These are phyloP conservation scores for Prionace glauca DNA, from an alignment of 2,797 vertebrate genomes.

Conservation along the genomic window DNA sequence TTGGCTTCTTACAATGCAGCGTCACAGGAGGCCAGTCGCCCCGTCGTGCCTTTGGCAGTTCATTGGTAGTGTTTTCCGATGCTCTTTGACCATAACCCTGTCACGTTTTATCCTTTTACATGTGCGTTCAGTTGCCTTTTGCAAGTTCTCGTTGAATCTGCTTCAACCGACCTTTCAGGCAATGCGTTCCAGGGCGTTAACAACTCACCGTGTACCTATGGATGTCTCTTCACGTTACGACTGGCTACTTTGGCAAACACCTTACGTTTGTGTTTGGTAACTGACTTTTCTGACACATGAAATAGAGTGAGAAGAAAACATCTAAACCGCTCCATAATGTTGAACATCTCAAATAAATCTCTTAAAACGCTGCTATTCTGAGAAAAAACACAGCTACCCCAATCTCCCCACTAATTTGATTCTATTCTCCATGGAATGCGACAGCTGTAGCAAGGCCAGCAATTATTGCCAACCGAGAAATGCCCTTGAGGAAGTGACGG, in stretches of 20 bases:
- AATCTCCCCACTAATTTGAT: no score
- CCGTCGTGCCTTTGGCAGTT: not conserved
- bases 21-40: not conserved
- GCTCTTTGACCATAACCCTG: not conserved
- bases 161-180: not conserved
- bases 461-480: no score
- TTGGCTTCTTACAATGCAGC: not conserved
- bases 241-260: not conserved
- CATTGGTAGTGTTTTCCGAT: not conserved
- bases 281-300: not conserved
- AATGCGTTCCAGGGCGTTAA: not conserved
- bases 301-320: not conserved
- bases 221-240: not conserved
- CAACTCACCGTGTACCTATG: not conserved
- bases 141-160: not conserved
- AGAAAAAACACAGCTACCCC: not conserved
- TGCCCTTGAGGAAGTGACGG: no score
- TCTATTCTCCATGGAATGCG: no score
- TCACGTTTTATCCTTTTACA: not conserved
- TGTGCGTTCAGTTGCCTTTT: not conserved
- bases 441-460: no score
- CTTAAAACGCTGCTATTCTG: not conserved
- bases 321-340: not conserved
- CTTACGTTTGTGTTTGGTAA: not conserved
- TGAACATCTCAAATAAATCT: not conserved